phyloP scores from a whole-genome alignment of 2,113 vertebrate genomes.

The Cynopterus brachyotis region DNA sequence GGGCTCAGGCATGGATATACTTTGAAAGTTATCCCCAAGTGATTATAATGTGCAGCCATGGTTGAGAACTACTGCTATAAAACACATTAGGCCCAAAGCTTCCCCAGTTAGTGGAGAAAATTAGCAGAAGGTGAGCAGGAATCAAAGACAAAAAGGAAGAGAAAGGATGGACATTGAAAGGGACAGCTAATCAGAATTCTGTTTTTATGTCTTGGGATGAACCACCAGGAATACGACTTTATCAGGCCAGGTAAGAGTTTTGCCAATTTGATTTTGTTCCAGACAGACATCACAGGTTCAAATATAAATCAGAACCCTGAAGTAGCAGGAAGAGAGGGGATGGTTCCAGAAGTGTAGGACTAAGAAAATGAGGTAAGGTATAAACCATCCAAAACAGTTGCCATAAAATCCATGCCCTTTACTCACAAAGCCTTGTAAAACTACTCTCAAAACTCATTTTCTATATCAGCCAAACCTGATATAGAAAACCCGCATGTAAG shows the following conservation, averaged over 20 bases:
- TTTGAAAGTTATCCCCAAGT: conserved; percentile 16
- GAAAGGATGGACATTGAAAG: background rate
- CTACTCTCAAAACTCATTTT: conserved; percentile 7
- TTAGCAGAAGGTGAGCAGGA: conserved; percentile 39
- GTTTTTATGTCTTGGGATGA: background rate
- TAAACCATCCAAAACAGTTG: background rate
- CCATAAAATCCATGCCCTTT: background rate
- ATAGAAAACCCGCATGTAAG: background rate
- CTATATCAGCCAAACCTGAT: background rate
- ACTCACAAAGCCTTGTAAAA: background rate
- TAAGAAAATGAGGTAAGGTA: conserved; percentile 37
- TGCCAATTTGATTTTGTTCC: background rate
- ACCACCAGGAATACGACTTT: background rate
- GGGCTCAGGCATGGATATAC: background rate
- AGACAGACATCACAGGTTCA: background rate
- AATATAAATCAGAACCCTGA: background rate
- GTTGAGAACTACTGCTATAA: conserved; percentile 43
- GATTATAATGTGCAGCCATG: conserved; percentile 15
- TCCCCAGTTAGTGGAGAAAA: background rate
- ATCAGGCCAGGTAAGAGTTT: background rate
- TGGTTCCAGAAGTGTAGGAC: background rate
- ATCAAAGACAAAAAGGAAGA: conserved; percentile 32
- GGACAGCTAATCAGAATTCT: background rate
- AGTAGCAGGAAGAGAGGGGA: background rate
- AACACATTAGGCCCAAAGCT: conserved; percentile 26